Base-by-base conservation (phyloP, 2,797 vertebrate species). In the Gobionotothen gibberifrons region DNA sequence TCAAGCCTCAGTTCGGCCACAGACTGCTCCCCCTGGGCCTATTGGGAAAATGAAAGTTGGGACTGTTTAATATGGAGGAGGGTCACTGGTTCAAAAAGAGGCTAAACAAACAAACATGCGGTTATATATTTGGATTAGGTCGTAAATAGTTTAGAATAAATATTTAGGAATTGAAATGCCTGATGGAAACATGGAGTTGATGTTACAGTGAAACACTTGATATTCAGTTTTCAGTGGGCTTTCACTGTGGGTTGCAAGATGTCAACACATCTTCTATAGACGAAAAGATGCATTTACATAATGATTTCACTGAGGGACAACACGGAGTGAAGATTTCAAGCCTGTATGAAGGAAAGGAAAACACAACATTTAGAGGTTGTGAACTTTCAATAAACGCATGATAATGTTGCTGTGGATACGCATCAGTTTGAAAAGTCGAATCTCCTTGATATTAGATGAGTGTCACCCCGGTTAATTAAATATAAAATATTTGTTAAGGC, bases 21-120 rank as follows among this genome's bases (percentile, higher is more conserved):
- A 84, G 75, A 36, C 77, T 52, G 61, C 72, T 68, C 71, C 54
- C 61, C 36, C 42, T 56, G 58, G 67, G 75, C 64, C 76, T 60
- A 26, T 61, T 70, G 80, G 81, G 72, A 65, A 78, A 85, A 85
- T 87, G 74, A 73, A 83, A 89, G 80, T 65, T 74, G 46, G 56
- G 55, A 40, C 82, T 66, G 70, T 90, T 83, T 80, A 75, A 83
- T 78, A 77, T n/a, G 29, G 69, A 61, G 62, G 72, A 60, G 66
- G 75, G 78, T 84, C 60, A 70, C 53, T 40, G 74, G 61, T 77
- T 85, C 65, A 79, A 46, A 59, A 44, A 61, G 40, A 58, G 64
- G 69, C 68, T 39, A 14, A 22, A 79, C 72, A 78, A 70, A 74
- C 79, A 83, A 36, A 75, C 61, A 14, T 53, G 51, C 39, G 52